phyloP scores from a whole-genome alignment of 1,140 invertebrate genomes.

The Argopecten irradians region DNA sequence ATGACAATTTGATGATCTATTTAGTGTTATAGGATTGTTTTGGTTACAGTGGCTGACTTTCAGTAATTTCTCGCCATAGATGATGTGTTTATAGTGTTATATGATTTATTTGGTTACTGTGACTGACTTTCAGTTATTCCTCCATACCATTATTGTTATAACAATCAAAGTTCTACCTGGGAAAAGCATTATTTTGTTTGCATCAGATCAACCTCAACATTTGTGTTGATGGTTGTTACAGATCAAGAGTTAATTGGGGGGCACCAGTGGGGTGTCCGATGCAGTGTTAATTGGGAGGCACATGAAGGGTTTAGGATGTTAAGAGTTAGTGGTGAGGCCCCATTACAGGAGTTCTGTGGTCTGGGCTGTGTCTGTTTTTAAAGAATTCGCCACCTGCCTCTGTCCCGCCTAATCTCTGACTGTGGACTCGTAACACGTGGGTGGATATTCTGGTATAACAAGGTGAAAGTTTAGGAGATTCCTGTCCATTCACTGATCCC shows the following conservation, averaged over 20 bases:
- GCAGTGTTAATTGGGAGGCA: neutral
- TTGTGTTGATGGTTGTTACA: neutral
- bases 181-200: neutral
- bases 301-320: neutral
- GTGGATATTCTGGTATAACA: neutral
- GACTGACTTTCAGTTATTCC: neutral
- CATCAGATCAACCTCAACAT: neutral
- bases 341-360: neutral
- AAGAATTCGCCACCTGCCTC: neutral
- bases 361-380: neutral
- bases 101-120: neutral
- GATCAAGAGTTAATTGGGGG: neutral
- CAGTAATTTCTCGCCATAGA: no score
- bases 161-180: neutral
- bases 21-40: no score
- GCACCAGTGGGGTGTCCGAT: neutral
- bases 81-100: neutral
- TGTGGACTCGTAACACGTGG: neutral
- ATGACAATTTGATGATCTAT: no score
- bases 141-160: neutral
- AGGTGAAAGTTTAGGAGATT: conserved; percentile 4
- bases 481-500: neutral
- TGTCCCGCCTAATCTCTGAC: neutral
- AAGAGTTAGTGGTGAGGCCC: no score
- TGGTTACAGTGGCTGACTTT: no score